Percentiles rank a stretch among this genome's conserved stretches.
These are phyloP conservation scores for Zoanthus sansibaricus DNA, from an alignment of 92 coral and sea anemone genomes.

Conservation along the genomic window DNA sequence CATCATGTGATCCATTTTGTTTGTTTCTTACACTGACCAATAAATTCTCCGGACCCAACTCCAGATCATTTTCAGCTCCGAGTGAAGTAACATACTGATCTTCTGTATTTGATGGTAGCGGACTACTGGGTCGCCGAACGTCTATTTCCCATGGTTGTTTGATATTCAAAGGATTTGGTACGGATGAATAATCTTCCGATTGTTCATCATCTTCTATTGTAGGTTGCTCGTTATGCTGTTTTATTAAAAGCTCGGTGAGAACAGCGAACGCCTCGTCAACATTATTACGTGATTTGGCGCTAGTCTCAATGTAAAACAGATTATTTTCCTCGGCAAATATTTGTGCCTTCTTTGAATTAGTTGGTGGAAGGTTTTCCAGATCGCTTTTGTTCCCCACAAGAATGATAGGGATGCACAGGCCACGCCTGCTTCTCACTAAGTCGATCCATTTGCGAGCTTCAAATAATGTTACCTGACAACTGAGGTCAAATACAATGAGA, in stretches of 20 bases:
- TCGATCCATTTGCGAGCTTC: slow-evolving; percentile 69
- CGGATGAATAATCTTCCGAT: background rate
- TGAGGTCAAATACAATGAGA: slow-evolving; percentile 75
- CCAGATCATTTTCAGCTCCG: background rate
- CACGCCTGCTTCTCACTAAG: slow-evolving; percentile 59
- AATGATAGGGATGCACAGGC: slow-evolving; percentile 46
- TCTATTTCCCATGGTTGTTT: background rate
- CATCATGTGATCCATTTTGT: no score
- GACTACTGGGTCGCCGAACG: background rate
- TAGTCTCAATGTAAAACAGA: slow-evolving; percentile 79
- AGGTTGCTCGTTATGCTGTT: slow-evolving; percentile 30
- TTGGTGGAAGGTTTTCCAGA: background rate
- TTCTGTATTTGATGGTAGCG: background rate
- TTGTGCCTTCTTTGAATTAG: background rate
- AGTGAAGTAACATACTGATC: background rate
- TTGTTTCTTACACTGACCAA: background rate
- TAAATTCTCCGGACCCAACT: background rate
- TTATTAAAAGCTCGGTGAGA: slow-evolving; percentile 63
- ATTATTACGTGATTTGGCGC: slow-evolving; percentile 70
- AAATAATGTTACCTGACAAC: slow-evolving; percentile 50
- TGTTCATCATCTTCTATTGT: background rate
- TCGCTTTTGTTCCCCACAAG: slow-evolving; percentile 90
- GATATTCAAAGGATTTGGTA: background rate
- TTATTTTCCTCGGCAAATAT: slow-evolving; percentile 12
- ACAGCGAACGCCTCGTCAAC: slow-evolving; percentile 77